Evolutionary conservation across 2,888 invertebrate genomes (phyloP), one percentile per base, ranked within the genome.

Genomic region (Xestia rhomboidea): DNA sequence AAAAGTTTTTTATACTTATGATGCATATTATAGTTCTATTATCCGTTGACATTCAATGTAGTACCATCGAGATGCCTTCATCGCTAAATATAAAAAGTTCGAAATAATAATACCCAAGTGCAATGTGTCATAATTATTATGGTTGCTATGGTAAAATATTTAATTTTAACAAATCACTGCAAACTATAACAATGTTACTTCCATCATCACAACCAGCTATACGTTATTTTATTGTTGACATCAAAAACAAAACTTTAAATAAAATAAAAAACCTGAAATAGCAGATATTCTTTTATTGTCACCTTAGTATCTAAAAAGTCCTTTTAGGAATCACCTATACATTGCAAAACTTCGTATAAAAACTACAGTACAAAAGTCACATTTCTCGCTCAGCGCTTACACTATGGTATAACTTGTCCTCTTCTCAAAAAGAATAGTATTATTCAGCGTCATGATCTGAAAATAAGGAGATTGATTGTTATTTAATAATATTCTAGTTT

Each of bases 201-300:
- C 60, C 70, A 84, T 76, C 84, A 88, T 87, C 87, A 88, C 89
- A 89, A 78, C 76, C 76, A 81, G 74, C 82, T 84, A 90, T 84
- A 88, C 89, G 82, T 89, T 91, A 90, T 91, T 89, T 88, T 91
- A 92, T 93, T 95, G 93, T 94, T 94, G 93, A 95, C 92, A 91
- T 92, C 91, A 93, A 94, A 93, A 93, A 92, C 92, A 94, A 93
- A 92, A 92, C 88, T 87, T 86, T 92, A 92, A 93, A 93, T 93
- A 92, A 95, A 95, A 93, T 93, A 92, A 93, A 93, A 94, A 93
- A 89, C 86, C 90, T 91, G 91, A 94, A 94, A 93, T 92, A 93
- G 92, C 89, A 87, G 89, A 91, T 90, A 86, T 89, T 89, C 90
- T 95, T 95, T 95, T 94, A 94, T 94, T 95, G 89, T 91, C 86